Evolutionary conservation across 2,797 vertebrate species (phyloP), one percentile per base, ranked within the genome.

Genomic region (Notolabrus celidotus): DNA sequence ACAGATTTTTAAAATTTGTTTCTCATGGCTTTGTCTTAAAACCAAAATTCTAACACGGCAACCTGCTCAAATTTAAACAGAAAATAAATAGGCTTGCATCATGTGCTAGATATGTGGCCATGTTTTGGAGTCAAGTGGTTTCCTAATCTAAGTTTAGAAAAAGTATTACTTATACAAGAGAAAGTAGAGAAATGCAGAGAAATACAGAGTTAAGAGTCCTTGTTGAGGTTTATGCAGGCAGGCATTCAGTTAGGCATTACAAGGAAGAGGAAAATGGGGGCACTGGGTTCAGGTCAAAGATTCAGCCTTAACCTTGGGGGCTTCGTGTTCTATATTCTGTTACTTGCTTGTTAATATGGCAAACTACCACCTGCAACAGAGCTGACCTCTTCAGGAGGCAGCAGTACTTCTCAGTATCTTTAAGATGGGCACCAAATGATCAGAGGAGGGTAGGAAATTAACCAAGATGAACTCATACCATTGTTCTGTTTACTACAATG

Each of bases 301-400:
- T 92, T 93, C 89, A 92, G 67, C 14, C 60, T 39, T 78, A 72
- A 88, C 89, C 85, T 83, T 66, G 39, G 86, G 79, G 88, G 85
- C 72, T 73, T 67, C 77, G 62, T 62, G 64, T 77, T 57, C 76
- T 74, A 67, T 87, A 90, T 78, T 82, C 61, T 86, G 83, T 92
- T 91, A 87, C 88, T 72, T 80, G 83, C 70, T 84, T 62, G 67
- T 83, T 88, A 91, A 89, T 90, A 86, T 71, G 82, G 74, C 60
- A 46, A 74, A 84, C 84, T 83, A 83, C 88, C 85, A 79, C 71
- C 84, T 89, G 84, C 87, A 88, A 86, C 86, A 84, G 57, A 47
- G 20, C 65, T 83, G 75, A 86, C 83, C 86, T 87, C 85, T 76
- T 74, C 66, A 34, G 69, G 83, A 67, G 80, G 60, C 49, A 25